phyloP scores from a whole-genome alignment of 1,140 invertebrate genomes.

The Aphis craccivora region DNA sequence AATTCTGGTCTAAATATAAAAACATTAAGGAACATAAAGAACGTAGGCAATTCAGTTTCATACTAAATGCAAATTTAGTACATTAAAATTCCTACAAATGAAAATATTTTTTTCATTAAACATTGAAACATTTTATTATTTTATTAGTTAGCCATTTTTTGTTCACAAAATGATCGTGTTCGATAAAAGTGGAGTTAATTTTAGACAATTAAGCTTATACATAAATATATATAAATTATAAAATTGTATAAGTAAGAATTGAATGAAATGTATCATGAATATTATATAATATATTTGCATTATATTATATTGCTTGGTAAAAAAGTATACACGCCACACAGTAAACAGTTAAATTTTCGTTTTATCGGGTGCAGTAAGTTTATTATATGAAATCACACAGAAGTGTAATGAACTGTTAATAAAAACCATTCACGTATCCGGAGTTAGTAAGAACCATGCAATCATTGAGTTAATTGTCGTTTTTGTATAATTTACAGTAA shows the following conservation, averaged over 20 bases:
- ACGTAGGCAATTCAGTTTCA: no score
- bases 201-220: no score
- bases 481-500: not conserved
- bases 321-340: not conserved
- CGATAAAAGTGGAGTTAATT: no score
- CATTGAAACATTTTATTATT: no score
- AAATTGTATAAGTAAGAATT: not conserved
- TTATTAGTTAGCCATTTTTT: no score
- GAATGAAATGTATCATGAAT: not conserved
- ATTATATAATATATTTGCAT: not conserved
- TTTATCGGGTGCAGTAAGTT: not conserved
- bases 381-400: not conserved
- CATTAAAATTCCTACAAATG: no score
- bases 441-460: not conserved
- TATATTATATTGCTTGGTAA: not conserved
- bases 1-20: no score
- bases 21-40: no score
- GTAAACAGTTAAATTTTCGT: not conserved
- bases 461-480: not conserved
- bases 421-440: not conserved
- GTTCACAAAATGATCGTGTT: no score
- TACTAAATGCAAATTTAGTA: no score
- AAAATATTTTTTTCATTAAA: no score
- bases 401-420: conserved; percentile 33
- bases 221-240: no score